Percentiles rank a stretch among this genome's conserved stretches.
Conservation (phyloP, 2,113 vertebrate species). For the Rhegmatorhina hoffmannsi region DNA sequence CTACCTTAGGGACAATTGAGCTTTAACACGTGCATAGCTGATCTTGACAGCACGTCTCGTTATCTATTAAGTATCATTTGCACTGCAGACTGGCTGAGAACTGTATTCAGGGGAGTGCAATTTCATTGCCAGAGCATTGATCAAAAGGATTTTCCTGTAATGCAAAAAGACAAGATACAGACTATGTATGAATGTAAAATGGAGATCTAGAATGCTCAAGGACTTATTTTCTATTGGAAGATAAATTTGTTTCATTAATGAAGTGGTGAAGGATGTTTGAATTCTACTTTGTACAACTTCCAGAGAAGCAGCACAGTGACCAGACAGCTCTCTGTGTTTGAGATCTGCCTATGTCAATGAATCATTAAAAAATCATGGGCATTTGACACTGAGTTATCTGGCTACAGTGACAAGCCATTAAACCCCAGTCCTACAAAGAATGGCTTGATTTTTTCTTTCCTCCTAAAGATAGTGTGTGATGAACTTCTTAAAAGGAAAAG, state of each 20-base stretch:
- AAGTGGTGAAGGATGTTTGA: not conserved
- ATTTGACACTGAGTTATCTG: not conserved
- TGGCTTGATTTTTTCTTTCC: not conserved
- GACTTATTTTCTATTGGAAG: not conserved
- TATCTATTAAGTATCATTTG: slow-evolving; percentile 42
- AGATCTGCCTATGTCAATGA: not conserved
- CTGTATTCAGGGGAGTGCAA: not conserved
- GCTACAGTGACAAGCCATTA: not conserved
- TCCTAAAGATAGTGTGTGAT: not conserved
- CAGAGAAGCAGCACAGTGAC: not conserved
- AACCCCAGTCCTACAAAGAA: not conserved
- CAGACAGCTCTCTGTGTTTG: not conserved
- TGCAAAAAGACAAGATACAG: slow-evolving; percentile 31
- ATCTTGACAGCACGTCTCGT: not conserved
- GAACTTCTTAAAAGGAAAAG: not conserved
- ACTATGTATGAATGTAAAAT: slow-evolving; percentile 7
- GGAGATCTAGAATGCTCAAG: not conserved
- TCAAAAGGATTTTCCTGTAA: slow-evolving; percentile 41
- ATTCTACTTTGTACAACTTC: not conserved
- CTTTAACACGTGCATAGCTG: slow-evolving; percentile 8
- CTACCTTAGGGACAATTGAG: slow-evolving; percentile 10
- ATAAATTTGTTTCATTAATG: slow-evolving; percentile 9
- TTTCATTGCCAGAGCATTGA: slow-evolving; percentile 14
- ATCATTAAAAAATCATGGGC: not conserved
- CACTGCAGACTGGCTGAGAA: not conserved